These are phyloP conservation scores for Aegithalos caudatus DNA, from an alignment of 2,113 vertebrate genomes.

Conservation along the genomic window DNA sequence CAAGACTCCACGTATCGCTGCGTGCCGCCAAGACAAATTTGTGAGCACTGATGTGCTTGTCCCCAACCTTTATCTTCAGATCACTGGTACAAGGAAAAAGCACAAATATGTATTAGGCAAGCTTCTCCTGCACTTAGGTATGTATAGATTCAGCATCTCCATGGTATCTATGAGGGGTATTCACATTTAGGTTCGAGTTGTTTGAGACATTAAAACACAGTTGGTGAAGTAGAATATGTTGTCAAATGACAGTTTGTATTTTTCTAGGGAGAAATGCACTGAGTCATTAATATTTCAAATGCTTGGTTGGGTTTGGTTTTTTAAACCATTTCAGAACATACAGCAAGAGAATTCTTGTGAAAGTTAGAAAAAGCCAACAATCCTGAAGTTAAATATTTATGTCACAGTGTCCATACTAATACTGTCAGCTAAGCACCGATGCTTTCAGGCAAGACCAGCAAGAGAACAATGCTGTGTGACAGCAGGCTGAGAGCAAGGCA, in stretches of 20 bases:
- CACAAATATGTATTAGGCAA: neutral
- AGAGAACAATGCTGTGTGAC: neutral
- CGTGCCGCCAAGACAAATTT: slow-evolving; percentile 97
- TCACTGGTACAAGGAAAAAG: slow-evolving; percentile 77
- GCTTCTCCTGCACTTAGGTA: neutral
- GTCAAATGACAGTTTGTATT: neutral
- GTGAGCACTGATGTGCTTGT: slow-evolving; percentile 81
- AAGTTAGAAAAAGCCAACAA: neutral
- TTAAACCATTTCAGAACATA: neutral
- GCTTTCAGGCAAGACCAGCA: neutral
- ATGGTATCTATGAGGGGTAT: neutral
- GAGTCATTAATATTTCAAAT: neutral
- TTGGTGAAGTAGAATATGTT: neutral
- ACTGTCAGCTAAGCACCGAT: neutral
- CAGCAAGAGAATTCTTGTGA: neutral
- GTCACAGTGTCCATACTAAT: neutral
- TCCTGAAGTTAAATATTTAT: neutral
- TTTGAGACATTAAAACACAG: neutral
- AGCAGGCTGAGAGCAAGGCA: neutral
- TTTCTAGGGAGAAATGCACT: neutral
- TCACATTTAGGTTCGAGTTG: neutral
- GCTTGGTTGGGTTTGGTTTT: neutral
- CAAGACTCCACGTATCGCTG: slow-evolving; percentile 90
- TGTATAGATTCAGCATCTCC: neutral
- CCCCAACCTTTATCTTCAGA: slow-evolving; percentile 89